These are phyloP conservation scores for Nymphalis io DNA, from an alignment of 1,140 invertebrate species.

Conservation along the genomic window DNA sequence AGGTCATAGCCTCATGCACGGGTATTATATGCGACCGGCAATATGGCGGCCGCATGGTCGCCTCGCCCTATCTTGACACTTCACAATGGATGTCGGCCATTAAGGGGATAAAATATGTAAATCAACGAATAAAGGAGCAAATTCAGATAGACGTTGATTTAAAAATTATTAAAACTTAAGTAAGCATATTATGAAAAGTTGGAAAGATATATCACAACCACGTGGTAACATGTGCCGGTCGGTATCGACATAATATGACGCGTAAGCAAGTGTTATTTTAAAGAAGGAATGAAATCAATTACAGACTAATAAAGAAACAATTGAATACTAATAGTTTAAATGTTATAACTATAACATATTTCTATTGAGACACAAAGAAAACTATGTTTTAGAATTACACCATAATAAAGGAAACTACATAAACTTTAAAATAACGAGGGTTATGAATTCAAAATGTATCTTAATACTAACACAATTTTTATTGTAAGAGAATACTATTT, in stretches of 20 bases:
- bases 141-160: not conserved
- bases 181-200: constrained; percentile 29
- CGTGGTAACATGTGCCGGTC: constrained; percentile 75
- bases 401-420: constrained; percentile 28
- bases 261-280: constrained; percentile 66
- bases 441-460: constrained; percentile 17
- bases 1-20: constrained; percentile 71
- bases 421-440: constrained; percentile 10
- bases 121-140: constrained; percentile 4
- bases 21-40: constrained; percentile 63
- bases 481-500: constrained; percentile 33
- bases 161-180: constrained; percentile 15
- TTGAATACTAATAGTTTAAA: constrained; percentile 9
- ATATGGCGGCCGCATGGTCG: constrained; percentile 80
- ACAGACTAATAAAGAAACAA: constrained; percentile 16
- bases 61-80: constrained; percentile 79
- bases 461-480: constrained; percentile 30
- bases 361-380: constrained; percentile 15
- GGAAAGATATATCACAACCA: constrained; percentile 57
- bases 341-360: not conserved
- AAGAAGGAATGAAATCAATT: constrained; percentile 21
- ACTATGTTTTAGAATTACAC: constrained; percentile 39
- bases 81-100: constrained; percentile 78
- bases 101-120: constrained; percentile 40
- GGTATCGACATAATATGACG: constrained; percentile 62